Evolutionary conservation across 1,140 invertebrate genomes (phyloP), one percentile per base, ranked within the genome.

Genomic region (Sarcophaga bullata): DNA sequence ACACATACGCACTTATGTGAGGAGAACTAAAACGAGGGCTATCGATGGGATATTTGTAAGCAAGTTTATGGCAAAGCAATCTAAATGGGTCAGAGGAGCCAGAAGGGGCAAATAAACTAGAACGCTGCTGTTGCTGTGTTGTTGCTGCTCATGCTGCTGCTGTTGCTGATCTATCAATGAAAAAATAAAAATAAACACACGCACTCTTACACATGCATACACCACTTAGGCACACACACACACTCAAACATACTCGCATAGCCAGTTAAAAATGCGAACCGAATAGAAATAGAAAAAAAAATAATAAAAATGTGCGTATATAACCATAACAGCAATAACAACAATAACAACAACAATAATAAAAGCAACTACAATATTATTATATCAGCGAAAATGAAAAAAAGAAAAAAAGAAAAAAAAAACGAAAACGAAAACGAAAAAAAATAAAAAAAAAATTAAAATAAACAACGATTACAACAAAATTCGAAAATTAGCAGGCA

Each of bases 21-120:
- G 25, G 25, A 37, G 25, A 37, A 37, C 25, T 37, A 37, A 37
- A 37, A 37, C 25, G 25, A 37, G 25, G 25, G 25, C 25, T 37
- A 37, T 37, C 25, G 25, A 37, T 37, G 25, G 25, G 25, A 37
- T 37, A 37, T 37, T 37, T 37, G 25, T 37, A 19, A 72, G 37
- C 19, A 72, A 72, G 17, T 72, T 47, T 13, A 72, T 82, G 82
- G 84, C 84, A 85, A 84, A 84, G 84, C 83, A 37, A 37, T 37
- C 81, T 80, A 84, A 83, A 50, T 81, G 58, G 80, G 73, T 85
- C 62, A 86, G 82, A 83, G 62, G 62, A 25, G 62, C 17, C n/a
- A 72, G 62, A 72, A 46, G 25, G 25, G 48, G 17, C 68, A 25
- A 52, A 68, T 15, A 52, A 58, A 81, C 3, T 68, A 46, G 82